Evolutionary conservation across 2,113 vertebrate species (phyloP), one percentile per base, ranked within the genome.

Genomic region (Cygnus buccinator): DNA sequence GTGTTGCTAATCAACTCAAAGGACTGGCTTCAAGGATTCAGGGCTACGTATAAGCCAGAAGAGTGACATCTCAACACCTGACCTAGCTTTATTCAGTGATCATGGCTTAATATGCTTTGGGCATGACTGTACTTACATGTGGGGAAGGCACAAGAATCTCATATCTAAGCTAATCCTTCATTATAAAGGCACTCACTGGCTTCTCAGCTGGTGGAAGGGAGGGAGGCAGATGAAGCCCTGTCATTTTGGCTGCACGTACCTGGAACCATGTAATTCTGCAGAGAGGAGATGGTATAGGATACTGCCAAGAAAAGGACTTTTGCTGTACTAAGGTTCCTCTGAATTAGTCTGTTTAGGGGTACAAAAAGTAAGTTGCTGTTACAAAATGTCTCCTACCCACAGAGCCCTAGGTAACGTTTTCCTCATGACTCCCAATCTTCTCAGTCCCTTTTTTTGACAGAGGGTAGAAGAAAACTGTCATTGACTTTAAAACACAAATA

Each of bases 271-370:
- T 44, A 50, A 21, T 91, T 82, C 10, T 37, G 72, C 33, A n/a
- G 39, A 74, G 33, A 76, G 31, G 19, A 92, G 50, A 73, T 11
- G 8, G 21, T 81, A 58, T 25, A 79, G 52, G 22, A 46, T 37
- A 19, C 29, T 91, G 86, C 76, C 76, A 87, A 73, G 63, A 57
- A 89, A 91, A 90, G 12, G 58, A 65, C 23, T 94, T 94, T 75
- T 72, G 48, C 57, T 87, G 48, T 44, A 29, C 83, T 90, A 58
- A 22, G 39, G 31, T 84, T 89, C 80, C 75, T 84, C 31, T n/a
- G 58, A 72, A 29, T 84, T 63, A 67, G 11, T 88, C 17, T 62
- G 1, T n/a, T 65, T 41, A 48, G 52, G n/a, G 31, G 55, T 48
- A 26, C 13, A 68, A 76, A 66, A 26, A 57, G 26, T 2, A 6